Conservation (phyloP, 2,797 vertebrate species). For the Ptychadena robeensis region DNA sequence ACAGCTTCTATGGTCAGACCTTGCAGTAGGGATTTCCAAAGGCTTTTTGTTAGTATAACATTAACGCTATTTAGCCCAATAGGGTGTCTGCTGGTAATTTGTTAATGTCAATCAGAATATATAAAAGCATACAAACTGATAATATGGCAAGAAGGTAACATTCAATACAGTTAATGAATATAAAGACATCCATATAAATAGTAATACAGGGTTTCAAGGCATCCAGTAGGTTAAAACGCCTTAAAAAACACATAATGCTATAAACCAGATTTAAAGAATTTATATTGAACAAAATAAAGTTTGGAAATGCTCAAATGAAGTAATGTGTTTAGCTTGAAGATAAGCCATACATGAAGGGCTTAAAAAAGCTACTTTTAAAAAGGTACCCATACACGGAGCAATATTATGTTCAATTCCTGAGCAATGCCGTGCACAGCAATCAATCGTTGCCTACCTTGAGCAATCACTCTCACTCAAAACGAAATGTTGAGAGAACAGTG, state of each 20-base stretch:
- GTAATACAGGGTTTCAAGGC: background rate
- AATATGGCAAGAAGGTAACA: background rate
- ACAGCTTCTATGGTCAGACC: background rate
- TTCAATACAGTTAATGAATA: too few species aligned
- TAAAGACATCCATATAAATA: background rate
- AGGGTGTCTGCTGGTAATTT: background rate
- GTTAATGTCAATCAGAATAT: background rate
- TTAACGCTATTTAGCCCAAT: background rate
- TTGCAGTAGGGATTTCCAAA: background rate
- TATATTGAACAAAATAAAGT: background rate
- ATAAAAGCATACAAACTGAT: background rate
- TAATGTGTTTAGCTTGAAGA: background rate
- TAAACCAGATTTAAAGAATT: background rate
- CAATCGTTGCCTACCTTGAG: too few species aligned
- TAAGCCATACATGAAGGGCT: too few species aligned
- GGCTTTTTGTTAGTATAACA: background rate
- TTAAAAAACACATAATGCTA: background rate
- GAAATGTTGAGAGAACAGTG: too few species aligned
- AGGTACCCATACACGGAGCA: too few species aligned
- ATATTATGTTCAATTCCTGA: too few species aligned
- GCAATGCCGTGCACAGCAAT: too few species aligned
- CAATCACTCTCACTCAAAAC: too few species aligned
- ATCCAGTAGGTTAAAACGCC: background rate
- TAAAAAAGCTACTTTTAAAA: too few species aligned
- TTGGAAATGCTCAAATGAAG: background rate